Percentiles rank a stretch among this genome's conserved stretches.
These are phyloP conservation scores for Catamblyrhynchus diadema DNA, from an alignment of 2,797 vertebrate genomes.

Conservation along the genomic window DNA sequence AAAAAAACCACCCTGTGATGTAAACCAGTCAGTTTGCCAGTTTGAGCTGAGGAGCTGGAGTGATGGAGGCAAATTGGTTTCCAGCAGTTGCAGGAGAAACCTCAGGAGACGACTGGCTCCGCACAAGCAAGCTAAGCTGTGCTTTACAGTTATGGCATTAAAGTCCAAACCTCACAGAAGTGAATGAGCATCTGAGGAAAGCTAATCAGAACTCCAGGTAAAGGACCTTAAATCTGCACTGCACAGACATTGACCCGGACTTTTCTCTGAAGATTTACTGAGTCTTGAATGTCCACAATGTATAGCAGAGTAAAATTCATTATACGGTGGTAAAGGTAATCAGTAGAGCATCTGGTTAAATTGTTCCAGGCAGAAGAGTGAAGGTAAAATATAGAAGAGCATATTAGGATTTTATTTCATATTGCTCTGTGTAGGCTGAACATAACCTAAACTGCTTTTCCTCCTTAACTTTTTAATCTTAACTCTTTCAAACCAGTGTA, in stretches of 20 bases:
- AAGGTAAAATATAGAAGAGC: constrained; percentile 36
- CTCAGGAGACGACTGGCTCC: constrained; percentile 59
- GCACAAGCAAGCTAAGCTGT: constrained; percentile 62
- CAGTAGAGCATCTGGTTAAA: constrained; percentile 54
- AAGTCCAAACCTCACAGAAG: constrained; percentile 62
- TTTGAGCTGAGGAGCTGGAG: constrained; percentile 34
- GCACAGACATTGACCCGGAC: constrained; percentile 29
- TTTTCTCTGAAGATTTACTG: constrained; percentile 61
- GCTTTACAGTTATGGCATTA: constrained; percentile 64
- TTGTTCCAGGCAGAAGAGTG: constrained; percentile 44
- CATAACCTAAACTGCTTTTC: constrained; percentile 20
- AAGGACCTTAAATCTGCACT: constrained; percentile 60
- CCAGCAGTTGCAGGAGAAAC: constrained; percentile 63
- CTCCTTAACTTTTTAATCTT: constrained; percentile 8
- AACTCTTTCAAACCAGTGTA: constrained; percentile 15
- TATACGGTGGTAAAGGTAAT: constrained; percentile 45
- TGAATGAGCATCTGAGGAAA: constrained; percentile 68
- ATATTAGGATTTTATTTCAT: constrained; percentile 33
- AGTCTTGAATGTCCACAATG: constrained; percentile 33
- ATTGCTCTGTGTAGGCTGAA: constrained; percentile 4
- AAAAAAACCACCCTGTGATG: constrained; percentile 25
- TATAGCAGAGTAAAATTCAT: constrained; percentile 52
- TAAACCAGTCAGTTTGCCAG: constrained; percentile 53
- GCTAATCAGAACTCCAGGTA: constrained; percentile 64
- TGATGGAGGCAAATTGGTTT: constrained; percentile 68